Base-by-base conservation (phyloP, 2,113 vertebrate species). In the Mus pahari region DNA sequence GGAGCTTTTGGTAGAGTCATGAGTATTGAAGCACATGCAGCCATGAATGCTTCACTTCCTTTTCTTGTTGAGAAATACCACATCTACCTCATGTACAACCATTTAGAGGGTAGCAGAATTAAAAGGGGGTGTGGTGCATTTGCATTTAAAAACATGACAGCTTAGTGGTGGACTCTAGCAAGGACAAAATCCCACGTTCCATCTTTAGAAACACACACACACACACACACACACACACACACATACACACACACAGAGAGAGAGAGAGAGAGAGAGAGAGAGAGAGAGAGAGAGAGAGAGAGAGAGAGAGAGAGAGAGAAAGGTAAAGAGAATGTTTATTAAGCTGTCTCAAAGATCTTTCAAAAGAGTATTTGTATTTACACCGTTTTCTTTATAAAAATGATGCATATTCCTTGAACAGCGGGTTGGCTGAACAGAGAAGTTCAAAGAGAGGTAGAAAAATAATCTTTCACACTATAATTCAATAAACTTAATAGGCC, bases 321-420 rank as follows among this genome's bases (percentile, higher is more conserved):
- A 5, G 36, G 12, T 78, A 74, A 89, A 86, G 20, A 74, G 48
- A 79, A 68, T 36, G 20, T 74, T n/a, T 79, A 33, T 20, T 58
- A 90, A 86, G 48, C 19, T 14, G 26, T 24, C 60, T 74, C 92
- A 81, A 84, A 60, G 1, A 36, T 91, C 17, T 77, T 94, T 83
- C 16, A 24, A 77, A 42, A 22, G 89, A 84, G 66, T 24, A 42
- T 70, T 39, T 60, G 10, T 62, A n/a, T 64, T 62, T 39, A 77
- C 0, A 31, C 9, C 78, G 31, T 39, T 91, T 50, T 94, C 26
- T 88, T 88, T 92, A 55, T 83, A 96, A 91, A 96, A 92, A 48
- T 45, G 83, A 78, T 48, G 45, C 12, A 48, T 79, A 84, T 45
- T 82, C 3, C 73, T 87, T 96, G 82, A 86, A 58, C 6, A 88